These are phyloP conservation scores for Tetragonisca angustula DNA, from an alignment of 2,888 invertebrate species.

Conservation along the genomic window DNA sequence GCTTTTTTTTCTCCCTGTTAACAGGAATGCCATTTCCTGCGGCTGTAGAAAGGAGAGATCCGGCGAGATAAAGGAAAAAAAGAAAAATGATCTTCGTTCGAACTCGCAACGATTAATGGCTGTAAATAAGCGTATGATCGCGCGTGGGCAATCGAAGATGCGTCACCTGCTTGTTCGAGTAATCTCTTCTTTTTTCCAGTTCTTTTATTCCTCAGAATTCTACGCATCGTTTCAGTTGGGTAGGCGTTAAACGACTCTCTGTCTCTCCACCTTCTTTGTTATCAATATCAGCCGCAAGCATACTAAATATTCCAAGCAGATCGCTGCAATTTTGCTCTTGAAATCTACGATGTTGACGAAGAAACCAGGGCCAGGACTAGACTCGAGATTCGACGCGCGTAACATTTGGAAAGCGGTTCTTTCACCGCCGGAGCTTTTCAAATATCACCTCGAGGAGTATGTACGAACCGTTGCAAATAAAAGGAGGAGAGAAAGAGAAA, in stretches of 20 bases:
- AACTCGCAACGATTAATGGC: conserved; percentile 20
- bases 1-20: not conserved
- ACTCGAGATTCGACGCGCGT: too few species aligned
- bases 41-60: conserved; percentile 21
- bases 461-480: conserved; percentile 43
- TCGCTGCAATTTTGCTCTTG: too few species aligned
- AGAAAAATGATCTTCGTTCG: conserved; percentile 17
- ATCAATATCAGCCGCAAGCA: not conserved
- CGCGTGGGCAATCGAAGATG: conserved; percentile 21
- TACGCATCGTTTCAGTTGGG: not conserved
- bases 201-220: not conserved
- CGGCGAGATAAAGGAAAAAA: conserved; percentile 7
- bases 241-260: conserved; percentile 13
- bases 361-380: not conserved
- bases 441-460: conserved; percentile 30
- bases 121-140: not conserved
- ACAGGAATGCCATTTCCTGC: not conserved
- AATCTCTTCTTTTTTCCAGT: not conserved
- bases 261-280: not conserved
- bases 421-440: conserved; percentile 35
- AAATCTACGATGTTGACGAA: not conserved
- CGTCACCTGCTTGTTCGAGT: conserved; percentile 10
- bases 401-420: conserved; percentile 48
- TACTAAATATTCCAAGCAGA: not conserved
- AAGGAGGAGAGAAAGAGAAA: not conserved